Evolutionary conservation across 2,113 vertebrate species (phyloP).

Genomic region (Aspidoscelis tigris): DNA sequence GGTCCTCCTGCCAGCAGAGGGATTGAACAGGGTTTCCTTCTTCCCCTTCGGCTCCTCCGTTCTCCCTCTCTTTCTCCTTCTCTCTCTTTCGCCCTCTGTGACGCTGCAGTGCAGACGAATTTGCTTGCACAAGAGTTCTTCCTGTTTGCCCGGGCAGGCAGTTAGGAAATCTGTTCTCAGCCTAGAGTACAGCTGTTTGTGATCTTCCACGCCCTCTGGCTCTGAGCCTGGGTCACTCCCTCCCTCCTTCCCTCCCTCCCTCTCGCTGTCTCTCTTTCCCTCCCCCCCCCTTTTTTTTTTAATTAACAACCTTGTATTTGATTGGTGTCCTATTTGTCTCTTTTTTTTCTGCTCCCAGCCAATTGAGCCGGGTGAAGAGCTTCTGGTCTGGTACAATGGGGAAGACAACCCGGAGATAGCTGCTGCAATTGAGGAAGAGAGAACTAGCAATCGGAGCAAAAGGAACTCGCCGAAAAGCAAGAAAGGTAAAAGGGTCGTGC

Average conservation of each 20-base stretch:
- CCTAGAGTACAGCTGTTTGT: constrained; percentile 64
- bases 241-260: constrained; percentile 31
- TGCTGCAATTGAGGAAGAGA: constrained; percentile 95
- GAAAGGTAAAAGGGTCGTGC: constrained; percentile 72
- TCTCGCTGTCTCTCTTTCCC: too few relatives aligned
- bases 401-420: constrained; percentile 97
- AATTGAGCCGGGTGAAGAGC: constrained; percentile 91
- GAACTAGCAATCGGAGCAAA: constrained; percentile 85
- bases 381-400: constrained; percentile 95
- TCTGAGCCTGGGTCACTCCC: constrained; percentile 67
- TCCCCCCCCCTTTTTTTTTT: constrained; percentile 10
- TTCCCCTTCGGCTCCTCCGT: too few relatives aligned
- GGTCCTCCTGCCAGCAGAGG: constrained; percentile 68
- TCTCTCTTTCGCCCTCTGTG: background rate
- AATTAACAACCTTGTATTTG: constrained; percentile 76
- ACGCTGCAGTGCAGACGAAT: background rate
- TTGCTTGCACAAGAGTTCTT: constrained; percentile 40
- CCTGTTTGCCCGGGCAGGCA: constrained; percentile 54
- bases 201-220: constrained; percentile 55
- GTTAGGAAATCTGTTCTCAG: constrained; percentile 42
- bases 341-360: constrained; percentile 81
- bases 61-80: background rate
- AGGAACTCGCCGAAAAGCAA: constrained; percentile 81
- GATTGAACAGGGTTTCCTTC: background rate
- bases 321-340: constrained; percentile 80